Evolutionary conservation across 2,888 invertebrate species (phyloP), one percentile per base, ranked within the genome.

Genomic region (Thelaira solivaga): DNA sequence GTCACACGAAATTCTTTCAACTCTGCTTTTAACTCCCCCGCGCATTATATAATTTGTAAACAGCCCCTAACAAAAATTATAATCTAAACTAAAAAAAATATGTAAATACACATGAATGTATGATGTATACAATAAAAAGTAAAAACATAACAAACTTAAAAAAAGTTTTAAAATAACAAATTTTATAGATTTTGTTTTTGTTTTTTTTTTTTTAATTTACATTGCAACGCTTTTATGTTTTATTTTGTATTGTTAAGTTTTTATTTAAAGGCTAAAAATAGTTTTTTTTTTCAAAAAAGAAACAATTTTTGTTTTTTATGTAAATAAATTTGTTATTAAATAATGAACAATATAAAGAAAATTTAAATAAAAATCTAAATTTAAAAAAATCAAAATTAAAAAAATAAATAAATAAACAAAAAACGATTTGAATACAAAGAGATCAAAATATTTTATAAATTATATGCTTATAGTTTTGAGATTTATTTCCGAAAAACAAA

Each of bases 401-500:
- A 31, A 49, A 49, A 51, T 39, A 22, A 59, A 69, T 49, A 64
- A 68, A 75, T 67, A 65, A 65, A 55, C 59, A 68, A 76, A n/a
- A 71, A 76, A 72, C 47, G 51, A 78, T 69, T 78, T 74, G 49
- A 78, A 74, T 74, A 71, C 64, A 65, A 45, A 78, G 78, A 78
- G 78, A 78, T 78, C 78, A 74, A 74, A 78, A 78, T 74, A 78
- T 78, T 74, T 45, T 55, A 64, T 72, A 76, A 59, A 67, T 76
- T 80, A 55, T 76, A 73, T 68, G 51, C 29, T 67, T 67, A n/a
- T n/a, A 34, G 41, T 65, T 74, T 75, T 73, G 80, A 80, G 76
- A 76, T 76, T 80, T 62, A 43, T 72, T 62, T 55, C 34, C 39
- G 51, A 61, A 73, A 73, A 77, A 77, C 39, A 34, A 61, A 49